These are phyloP conservation scores for Pheosia gnoma DNA, from an alignment of 2,888 invertebrate genomes.

Conservation along the genomic window DNA sequence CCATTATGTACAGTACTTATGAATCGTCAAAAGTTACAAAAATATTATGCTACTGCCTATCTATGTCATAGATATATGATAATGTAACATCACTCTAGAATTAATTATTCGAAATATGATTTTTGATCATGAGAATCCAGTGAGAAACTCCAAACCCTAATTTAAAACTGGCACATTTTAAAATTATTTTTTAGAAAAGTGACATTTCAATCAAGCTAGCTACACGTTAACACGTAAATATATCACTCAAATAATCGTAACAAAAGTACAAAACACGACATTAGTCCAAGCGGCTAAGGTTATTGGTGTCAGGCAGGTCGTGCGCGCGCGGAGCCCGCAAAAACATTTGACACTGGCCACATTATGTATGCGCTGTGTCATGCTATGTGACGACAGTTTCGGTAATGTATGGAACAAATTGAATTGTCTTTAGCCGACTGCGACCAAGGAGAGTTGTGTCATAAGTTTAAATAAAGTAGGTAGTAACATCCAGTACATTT, in stretches of 20 bases:
- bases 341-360: slow-evolving; percentile 26
- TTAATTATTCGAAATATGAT: too few species aligned
- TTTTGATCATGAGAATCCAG: too few species aligned
- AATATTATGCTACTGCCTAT: too few species aligned
- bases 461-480: too few species aligned
- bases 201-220: background rate
- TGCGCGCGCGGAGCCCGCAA: slow-evolving; percentile 28
- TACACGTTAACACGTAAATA: slow-evolving; percentile 7
- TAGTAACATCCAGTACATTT: too few species aligned
- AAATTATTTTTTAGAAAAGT: background rate
- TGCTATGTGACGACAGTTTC: slow-evolving; percentile 6
- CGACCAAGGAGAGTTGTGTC: background rate
- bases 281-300: slow-evolving; percentile 43
- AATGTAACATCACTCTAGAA: too few species aligned
- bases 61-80: too few species aligned
- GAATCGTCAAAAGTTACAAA: too few species aligned
- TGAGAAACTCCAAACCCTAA: too few species aligned
- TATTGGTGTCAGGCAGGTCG: slow-evolving; percentile 45
- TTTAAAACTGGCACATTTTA: background rate
- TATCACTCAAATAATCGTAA: slow-evolving; percentile 24
- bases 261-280: slow-evolving; percentile 31
- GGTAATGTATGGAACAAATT: background rate
- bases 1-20: too few species aligned
- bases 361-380: slow-evolving; percentile 12
- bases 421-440: background rate